A percentile compares a stretch with the other conserved stretches of the same genome.
Evolutionary conservation across 2,888 invertebrate species (phyloP).

Genomic region (Tenthredo scrophulariae): DNA sequence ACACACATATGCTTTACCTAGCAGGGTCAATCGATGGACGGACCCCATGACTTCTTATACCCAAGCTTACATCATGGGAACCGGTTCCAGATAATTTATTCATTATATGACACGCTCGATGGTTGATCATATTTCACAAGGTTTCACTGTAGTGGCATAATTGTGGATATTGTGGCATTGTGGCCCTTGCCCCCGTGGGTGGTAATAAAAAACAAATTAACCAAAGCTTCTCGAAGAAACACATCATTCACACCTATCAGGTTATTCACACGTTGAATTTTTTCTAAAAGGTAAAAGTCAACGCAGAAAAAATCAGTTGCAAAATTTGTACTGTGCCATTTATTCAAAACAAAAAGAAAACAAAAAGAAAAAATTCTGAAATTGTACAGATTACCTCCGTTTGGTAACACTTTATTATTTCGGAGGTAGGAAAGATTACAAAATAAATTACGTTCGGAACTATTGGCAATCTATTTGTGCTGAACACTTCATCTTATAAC

Average conservation of each 20-base stretch:
- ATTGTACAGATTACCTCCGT: background rate
- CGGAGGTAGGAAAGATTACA: background rate
- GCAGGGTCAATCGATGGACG: constrained; percentile 45
- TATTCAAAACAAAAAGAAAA: background rate
- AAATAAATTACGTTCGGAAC: background rate
- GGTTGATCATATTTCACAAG: constrained; percentile 30
- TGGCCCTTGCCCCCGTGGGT: background rate
- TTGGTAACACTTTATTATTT: background rate
- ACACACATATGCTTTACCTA: constrained; percentile 1
- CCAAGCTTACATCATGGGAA: constrained; percentile 33
- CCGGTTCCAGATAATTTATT: constrained; percentile 24
- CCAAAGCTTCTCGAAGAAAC: background rate
- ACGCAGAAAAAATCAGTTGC: background rate
- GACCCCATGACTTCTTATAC: constrained; percentile 33
- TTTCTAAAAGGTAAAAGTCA: background rate
- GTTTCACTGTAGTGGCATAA: background rate
- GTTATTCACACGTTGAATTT: background rate
- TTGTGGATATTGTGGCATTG: background rate
- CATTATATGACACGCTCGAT: constrained; percentile 35
- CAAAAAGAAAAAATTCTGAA: background rate
- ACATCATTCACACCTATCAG: background rate
- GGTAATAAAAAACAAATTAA: background rate
- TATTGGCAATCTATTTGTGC: background rate
- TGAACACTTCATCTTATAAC: background rate
- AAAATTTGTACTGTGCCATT: background rate